Evolutionary conservation across 2,797 vertebrate species (phyloP).

Genomic region (Spondyliosoma cantharus): DNA sequence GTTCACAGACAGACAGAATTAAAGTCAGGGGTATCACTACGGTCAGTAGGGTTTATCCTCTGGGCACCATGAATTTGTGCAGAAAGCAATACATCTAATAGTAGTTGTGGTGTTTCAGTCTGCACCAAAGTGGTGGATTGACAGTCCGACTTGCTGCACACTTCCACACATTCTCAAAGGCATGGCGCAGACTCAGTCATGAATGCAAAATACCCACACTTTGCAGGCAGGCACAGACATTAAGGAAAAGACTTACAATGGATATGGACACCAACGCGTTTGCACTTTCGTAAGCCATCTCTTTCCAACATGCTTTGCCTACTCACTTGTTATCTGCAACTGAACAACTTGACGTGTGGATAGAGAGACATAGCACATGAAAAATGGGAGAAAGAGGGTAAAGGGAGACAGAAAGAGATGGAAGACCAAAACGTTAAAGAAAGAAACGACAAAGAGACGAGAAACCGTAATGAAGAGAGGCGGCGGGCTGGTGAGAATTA

Average conservation of each 20-base stretch:
- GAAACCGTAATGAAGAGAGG: neutral
- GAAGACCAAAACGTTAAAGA: neutral
- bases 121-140: neutral
- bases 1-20: too few species aligned
- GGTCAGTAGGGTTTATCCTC: neutral
- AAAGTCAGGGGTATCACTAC: neutral
- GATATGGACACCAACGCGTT: neutral
- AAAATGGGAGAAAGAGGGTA: neutral
- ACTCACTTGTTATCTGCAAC: neutral
- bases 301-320: conserved; percentile 1
- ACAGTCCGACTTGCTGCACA: neutral
- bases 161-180: neutral
- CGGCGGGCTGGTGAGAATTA: neutral
- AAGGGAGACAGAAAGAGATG: neutral
- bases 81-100: neutral
- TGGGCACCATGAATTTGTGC: neutral
- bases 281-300: neutral
- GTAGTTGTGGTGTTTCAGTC: neutral
- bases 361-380: neutral
- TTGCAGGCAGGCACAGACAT: neutral
- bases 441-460: neutral
- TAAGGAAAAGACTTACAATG: neutral
- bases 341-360: neutral
- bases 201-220: neutral
- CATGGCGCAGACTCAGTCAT: neutral